Evolutionary conservation across 1,140 invertebrate species (phyloP).

Genomic region (Prorops nasuta): DNA sequence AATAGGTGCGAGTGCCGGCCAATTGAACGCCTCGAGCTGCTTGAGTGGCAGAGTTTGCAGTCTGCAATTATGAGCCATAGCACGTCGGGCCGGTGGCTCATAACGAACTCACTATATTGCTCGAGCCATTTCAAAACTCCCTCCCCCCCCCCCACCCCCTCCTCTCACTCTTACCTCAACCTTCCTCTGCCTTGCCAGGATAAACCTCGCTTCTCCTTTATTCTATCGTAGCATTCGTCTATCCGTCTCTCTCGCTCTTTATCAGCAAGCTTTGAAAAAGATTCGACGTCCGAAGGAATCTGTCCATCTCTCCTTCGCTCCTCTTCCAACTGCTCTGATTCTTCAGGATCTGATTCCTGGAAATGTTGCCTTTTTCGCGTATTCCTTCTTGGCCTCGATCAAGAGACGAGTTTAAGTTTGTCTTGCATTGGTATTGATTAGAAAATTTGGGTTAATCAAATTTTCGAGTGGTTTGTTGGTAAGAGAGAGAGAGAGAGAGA

Average conservation of each 20-base stretch:
- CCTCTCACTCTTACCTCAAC: background rate
- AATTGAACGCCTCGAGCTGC: constrained; percentile 42
- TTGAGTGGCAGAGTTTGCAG: constrained; percentile 34
- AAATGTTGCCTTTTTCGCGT: background rate
- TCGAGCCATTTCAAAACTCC: constrained; percentile 42
- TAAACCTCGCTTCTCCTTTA: too few relatives aligned
- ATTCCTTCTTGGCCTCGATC: too few relatives aligned
- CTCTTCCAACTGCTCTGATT: background rate
- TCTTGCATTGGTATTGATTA: too few relatives aligned
- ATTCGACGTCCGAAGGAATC: too few relatives aligned
- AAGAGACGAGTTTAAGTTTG: too few relatives aligned
- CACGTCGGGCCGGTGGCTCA: constrained; percentile 44
- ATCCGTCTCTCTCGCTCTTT: background rate
- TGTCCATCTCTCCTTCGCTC: background rate
- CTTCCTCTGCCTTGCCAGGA: too few relatives aligned
- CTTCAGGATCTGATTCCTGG: background rate
- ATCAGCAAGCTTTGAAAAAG: too few relatives aligned
- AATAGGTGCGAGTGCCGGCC: constrained; percentile 44
- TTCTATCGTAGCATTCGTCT: too few relatives aligned
- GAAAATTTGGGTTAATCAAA: background rate
- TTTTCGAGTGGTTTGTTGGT: background rate
- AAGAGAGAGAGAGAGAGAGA: constrained; percentile 1
- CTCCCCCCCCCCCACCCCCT: constrained; percentile 20
- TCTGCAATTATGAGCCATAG: constrained; percentile 57
- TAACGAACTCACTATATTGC: constrained; percentile 56